Base-by-base conservation (phyloP, 2,113 vertebrate species). In the Nothoprocta pentlandii region DNA sequence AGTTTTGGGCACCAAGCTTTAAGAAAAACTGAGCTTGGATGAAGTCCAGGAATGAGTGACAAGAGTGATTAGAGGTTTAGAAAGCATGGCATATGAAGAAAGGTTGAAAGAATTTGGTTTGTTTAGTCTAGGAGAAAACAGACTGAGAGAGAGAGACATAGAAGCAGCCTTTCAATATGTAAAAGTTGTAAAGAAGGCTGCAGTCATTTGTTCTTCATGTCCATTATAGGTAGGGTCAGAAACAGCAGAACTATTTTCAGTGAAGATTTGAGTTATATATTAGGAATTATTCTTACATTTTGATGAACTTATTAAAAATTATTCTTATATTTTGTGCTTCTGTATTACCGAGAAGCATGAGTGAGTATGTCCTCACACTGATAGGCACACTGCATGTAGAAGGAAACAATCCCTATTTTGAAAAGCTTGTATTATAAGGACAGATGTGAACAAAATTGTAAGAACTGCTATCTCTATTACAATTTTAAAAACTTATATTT, bases 51-150 rank as follows among this genome's bases (percentile, higher is more conserved):
- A 85, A 62, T 90, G 66, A 93, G 62, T 81, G 91, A 96, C 95
- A 94, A 92, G 94, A 94, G 69, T 62, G 78, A 94, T 92, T 96
- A 88, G 70, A 87, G 58, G 80, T 95, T 96, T 92, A 96, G 89
- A 94, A 94, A 79, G 62, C 73, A 81, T 49, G 62, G 91, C 47
- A 53, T 96, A 73, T 79, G 89, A 92, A 94, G 66, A 94, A 93
- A 88, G 77, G 70, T 93, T 91, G 69, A 92, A 95, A 95, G 92
- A 96, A 92, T 95, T 93, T 79, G 56, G 39, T 92, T 94, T 96
- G 94, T 95, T 96, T 96, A 95, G 92, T 94, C 95, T 96, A 71
- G 66, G 20, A 84, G 62, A 92, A 94, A 94, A 90, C 51, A 88
- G 89, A 59, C 71, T 86, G 64, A 59, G 44, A 89, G 62, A 88